Percentiles rank a stretch among this genome's conserved stretches.
These are phyloP conservation scores for Plumapathes pennacea DNA, from an alignment of 92 coral and sea anemone genomes.

Conservation along the genomic window DNA sequence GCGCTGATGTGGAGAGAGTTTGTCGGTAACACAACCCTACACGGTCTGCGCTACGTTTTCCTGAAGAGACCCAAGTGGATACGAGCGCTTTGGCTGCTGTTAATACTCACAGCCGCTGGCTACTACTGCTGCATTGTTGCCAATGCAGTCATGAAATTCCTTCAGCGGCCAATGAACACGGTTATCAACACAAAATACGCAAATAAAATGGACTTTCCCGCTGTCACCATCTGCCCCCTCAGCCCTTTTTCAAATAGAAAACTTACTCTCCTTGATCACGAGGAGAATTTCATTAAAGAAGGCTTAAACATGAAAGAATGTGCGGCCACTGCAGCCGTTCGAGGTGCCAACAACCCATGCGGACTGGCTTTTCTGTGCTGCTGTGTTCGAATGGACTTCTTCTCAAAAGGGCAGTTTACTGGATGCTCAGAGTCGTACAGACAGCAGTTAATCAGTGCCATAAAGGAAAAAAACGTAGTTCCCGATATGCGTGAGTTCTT, in stretches of 20 bases:
- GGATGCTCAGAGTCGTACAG: conserved; percentile 12
- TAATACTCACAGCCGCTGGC: conserved; percentile 12
- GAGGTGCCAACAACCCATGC: conserved; percentile 17
- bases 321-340: conserved; percentile 10
- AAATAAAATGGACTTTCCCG: conserved; percentile 25
- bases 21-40: conserved; percentile 45
- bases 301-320: conserved; percentile 20
- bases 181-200: conserved; percentile 6
- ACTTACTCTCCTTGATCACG: conserved; percentile 3
- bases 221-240: conserved; percentile 44
- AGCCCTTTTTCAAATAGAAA: conserved; percentile 21
- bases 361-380: conserved; percentile 39
- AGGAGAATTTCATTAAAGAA: conserved; percentile 4
- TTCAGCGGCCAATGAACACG: conserved; percentile 12
- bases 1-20: conserved; percentile 44
- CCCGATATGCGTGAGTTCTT: conserved; percentile 19
- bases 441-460: neutral
- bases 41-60: conserved; percentile 45
- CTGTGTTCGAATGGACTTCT: neutral
- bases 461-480: neutral
- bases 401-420: neutral
- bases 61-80: neutral
- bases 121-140: neutral
- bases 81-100: conserved; percentile 22
- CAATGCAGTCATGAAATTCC: conserved; percentile 11